phyloP scores from a whole-genome alignment of 2,888 invertebrate species.

The Melolontha melolontha region DNA sequence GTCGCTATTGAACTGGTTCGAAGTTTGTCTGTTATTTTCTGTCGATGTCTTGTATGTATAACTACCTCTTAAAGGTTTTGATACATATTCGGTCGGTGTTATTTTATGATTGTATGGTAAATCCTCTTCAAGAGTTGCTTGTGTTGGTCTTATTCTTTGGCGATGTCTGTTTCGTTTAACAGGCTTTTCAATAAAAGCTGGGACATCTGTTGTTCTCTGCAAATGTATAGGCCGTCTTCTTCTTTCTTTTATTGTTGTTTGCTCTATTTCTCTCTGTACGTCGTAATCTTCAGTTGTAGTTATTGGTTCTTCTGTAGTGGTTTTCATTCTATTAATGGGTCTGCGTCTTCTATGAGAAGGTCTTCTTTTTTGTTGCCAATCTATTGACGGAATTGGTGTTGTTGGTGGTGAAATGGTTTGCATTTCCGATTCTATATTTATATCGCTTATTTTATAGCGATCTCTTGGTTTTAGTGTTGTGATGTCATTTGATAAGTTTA shows the following conservation, averaged over 20 bases:
- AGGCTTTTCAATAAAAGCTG: constrained; percentile 31
- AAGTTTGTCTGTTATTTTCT: neutral
- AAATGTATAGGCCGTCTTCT: constrained; percentile 48
- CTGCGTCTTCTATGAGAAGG: constrained; percentile 50
- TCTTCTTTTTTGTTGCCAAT: constrained; percentile 46
- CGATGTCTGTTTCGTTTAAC: constrained; percentile 49
- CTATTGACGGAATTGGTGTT: constrained; percentile 33
- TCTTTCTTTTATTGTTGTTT: constrained; percentile 44
- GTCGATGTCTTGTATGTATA: constrained; percentile 22
- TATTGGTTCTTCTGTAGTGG: constrained; percentile 42
- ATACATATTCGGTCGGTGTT: constrained; percentile 20
- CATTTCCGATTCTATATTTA: constrained; percentile 41
- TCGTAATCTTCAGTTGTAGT: constrained; percentile 53
- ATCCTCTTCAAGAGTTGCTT: constrained; percentile 28
- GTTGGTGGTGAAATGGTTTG: constrained; percentile 43
- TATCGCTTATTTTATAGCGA: constrained; percentile 26
- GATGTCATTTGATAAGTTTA: constrained; percentile 45
- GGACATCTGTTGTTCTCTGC: constrained; percentile 47
- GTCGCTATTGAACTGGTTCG: neutral
- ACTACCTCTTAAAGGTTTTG: constrained; percentile 23
- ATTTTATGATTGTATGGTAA: constrained; percentile 35
- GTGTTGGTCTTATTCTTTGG: constrained; percentile 51
- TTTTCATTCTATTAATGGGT: constrained; percentile 46
- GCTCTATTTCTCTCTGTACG: constrained; percentile 52
- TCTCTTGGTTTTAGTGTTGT: constrained; percentile 44